phyloP scores from a whole-genome alignment of 2,888 invertebrate genomes.

The Lithophane socia region DNA sequence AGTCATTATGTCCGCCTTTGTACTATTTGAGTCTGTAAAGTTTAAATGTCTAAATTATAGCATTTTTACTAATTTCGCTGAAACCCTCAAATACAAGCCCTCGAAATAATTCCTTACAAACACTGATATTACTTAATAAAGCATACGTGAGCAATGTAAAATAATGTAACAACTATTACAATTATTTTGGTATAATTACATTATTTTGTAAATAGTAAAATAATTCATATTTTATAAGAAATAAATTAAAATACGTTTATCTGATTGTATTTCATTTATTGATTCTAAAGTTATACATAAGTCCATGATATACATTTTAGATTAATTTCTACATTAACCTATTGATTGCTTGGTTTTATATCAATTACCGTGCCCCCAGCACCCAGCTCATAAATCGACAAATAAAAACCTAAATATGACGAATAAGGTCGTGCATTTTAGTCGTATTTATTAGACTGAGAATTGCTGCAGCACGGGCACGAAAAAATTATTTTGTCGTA shows the following conservation, averaged over 20 bases:
- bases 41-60: constrained; percentile 21
- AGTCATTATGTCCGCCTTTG: neutral
- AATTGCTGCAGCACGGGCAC: too few species aligned
- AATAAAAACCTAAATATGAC: too few species aligned
- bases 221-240: constrained; percentile 69
- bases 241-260: constrained; percentile 63
- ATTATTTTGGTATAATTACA: constrained; percentile 47
- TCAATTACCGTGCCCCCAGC: too few species aligned
- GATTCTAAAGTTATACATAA: constrained; percentile 27
- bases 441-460: too few species aligned
- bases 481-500: too few species aligned
- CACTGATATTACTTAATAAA: constrained; percentile 43
- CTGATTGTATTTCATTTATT: constrained; percentile 59
- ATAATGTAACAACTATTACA: constrained; percentile 35
- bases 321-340: too few species aligned
- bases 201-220: constrained; percentile 67
- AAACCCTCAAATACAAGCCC: neutral
- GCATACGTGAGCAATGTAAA: constrained; percentile 39
- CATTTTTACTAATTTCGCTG: constrained; percentile 28
- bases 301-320: constrained; percentile 22
- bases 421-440: too few species aligned
- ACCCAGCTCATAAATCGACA: too few species aligned
- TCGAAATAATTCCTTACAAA: constrained; percentile 12
- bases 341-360: too few species aligned
- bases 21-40: neutral